Evolutionary conservation across 2,888 invertebrate genomes (phyloP).

Genomic region (Glyphotaelius pellucidus): DNA sequence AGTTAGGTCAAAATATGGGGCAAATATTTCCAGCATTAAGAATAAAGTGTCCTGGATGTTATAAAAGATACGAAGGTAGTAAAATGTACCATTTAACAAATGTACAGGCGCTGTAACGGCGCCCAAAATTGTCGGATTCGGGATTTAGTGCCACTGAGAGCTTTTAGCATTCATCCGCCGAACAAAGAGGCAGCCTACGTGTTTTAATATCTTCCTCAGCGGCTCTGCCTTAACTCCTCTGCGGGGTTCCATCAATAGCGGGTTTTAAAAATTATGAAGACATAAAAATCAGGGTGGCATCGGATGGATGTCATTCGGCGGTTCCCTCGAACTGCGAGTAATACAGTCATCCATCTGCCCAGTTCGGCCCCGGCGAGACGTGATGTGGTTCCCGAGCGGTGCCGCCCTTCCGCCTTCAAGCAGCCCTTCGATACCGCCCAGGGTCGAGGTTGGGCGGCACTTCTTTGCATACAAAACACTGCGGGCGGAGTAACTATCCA

Average conservation of each 20-base stretch:
- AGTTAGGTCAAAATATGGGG: background rate
- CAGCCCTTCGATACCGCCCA: background rate
- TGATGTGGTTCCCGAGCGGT: conserved; percentile 56
- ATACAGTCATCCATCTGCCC: conserved; percentile 60
- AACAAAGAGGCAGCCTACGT: conserved; percentile 55
- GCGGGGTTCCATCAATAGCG: conserved; percentile 44
- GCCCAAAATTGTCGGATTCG: conserved; percentile 13
- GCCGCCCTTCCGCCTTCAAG: background rate
- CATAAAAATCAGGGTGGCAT: conserved; percentile 61
- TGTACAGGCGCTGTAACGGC: conserved; percentile 38
- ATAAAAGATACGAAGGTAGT: conserved; percentile 19
- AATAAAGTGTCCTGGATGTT: conserved; percentile 7
- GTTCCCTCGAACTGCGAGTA: conserved; percentile 44
- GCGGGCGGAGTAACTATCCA: conserved; percentile 49
- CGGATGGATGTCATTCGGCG: conserved; percentile 58
- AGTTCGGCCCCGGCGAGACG: conserved; percentile 51
- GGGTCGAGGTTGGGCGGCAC: conserved; percentile 39
- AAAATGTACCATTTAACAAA: conserved; percentile 41
- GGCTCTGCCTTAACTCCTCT: background rate
- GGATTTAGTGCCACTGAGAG: conserved; percentile 42
- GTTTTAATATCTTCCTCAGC: conserved; percentile 55
- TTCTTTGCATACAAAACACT: conserved; percentile 53
- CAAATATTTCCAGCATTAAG: background rate
- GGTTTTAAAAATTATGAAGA: conserved; percentile 60
- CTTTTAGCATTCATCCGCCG: conserved; percentile 50